Evolutionary conservation across 2,888 invertebrate species (phyloP).

Genomic region (Atethmia centrago): DNA sequence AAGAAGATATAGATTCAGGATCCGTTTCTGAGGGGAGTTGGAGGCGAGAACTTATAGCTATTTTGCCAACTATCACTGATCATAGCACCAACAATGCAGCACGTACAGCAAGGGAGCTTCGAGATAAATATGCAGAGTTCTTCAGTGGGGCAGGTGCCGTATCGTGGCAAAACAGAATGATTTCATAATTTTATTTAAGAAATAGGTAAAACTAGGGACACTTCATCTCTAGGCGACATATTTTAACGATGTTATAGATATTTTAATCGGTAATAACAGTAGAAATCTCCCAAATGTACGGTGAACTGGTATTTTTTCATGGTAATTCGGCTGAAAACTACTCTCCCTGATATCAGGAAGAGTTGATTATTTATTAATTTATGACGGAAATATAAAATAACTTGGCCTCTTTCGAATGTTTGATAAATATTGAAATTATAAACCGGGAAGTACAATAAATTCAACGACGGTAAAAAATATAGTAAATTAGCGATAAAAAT

Average conservation of each 20-base stretch:
- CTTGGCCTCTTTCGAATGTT: constrained; percentile 25
- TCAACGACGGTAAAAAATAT: constrained; percentile 26
- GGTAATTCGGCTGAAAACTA: constrained; percentile 29
- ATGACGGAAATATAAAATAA: constrained; percentile 7
- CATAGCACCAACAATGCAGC: constrained; percentile 35
- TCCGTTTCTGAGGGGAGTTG: constrained; percentile 35
- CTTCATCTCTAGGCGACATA: constrained; percentile 29
- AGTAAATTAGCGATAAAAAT: too few relatives aligned
- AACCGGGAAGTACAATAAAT: constrained; percentile 18
- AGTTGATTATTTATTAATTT: constrained; percentile 13
- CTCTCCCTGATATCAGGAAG: constrained; percentile 16
- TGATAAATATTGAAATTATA: constrained; percentile 11
- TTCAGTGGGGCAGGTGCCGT: constrained; percentile 48
- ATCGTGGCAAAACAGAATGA: constrained; percentile 53
- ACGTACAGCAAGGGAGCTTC: constrained; percentile 31
- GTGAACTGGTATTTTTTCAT: constrained; percentile 30
- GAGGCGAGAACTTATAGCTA: constrained; percentile 45
- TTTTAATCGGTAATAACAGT: constrained; percentile 31
- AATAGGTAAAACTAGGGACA: constrained; percentile 18
- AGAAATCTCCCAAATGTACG: constrained; percentile 28
- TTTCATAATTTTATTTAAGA: constrained; percentile 39
- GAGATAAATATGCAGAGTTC: constrained; percentile 48
- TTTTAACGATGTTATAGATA: constrained; percentile 33
- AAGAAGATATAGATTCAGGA: constrained; percentile 43
- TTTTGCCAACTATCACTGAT: constrained; percentile 49